Evolutionary conservation across 2,888 invertebrate genomes (phyloP).

Genomic region (Sisyra terminalis): DNA sequence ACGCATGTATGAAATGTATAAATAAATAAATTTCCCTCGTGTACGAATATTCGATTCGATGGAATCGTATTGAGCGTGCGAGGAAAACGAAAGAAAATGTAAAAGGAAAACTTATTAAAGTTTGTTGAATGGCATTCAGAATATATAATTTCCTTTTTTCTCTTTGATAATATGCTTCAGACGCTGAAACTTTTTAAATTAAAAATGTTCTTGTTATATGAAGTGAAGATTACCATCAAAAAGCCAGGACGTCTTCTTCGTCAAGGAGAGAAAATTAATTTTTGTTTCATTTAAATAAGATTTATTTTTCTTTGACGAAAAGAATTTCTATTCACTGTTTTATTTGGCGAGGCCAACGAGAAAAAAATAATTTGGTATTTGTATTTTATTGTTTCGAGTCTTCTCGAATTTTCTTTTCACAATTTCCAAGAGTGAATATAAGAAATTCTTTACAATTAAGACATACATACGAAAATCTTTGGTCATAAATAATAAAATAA

Average conservation of each 20-base stretch:
- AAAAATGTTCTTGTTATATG: constrained; percentile 2
- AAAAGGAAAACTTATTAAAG: constrained; percentile 4
- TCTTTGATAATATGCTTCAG: constrained; percentile 3
- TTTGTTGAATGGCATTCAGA: constrained; percentile 4
- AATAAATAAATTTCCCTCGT: too few relatives aligned
- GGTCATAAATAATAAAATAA: too few relatives aligned
- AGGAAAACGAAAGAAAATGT: constrained; percentile 1
- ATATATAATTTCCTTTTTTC: constrained; percentile 5
- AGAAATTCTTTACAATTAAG: too few relatives aligned
- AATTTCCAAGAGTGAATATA: too few relatives aligned
- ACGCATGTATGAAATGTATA: too few relatives aligned
- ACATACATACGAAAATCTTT: too few relatives aligned
- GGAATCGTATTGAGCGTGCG: neutral
- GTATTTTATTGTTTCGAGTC: too few relatives aligned
- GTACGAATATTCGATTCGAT: neutral
- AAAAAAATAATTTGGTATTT: too few relatives aligned
- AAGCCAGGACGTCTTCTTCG: constrained; percentile 1
- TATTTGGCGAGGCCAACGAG: too few relatives aligned
- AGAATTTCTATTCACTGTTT: neutral
- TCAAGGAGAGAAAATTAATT: neutral
- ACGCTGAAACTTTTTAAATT: constrained; percentile 3
- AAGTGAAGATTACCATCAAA: constrained; percentile 5
- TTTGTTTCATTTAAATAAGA: neutral
- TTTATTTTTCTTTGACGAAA: too few relatives aligned
- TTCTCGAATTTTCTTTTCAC: too few relatives aligned